Percentiles rank a stretch among this genome's conserved stretches.
Evolutionary conservation across 2,888 invertebrate species (phyloP).

Genomic region (Cinara cedri): DNA sequence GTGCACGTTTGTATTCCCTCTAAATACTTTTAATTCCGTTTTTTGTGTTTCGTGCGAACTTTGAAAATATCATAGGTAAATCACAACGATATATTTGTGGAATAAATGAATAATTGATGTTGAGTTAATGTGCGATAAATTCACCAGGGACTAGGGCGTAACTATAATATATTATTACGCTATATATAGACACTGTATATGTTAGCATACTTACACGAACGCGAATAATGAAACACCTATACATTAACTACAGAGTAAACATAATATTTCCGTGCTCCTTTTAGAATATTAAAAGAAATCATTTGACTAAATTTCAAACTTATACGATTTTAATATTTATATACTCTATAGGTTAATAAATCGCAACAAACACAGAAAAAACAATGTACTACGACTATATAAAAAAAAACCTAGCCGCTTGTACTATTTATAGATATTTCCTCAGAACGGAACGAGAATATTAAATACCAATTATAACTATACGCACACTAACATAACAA

Average conservation of each 20-base stretch:
- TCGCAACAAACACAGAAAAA: background rate
- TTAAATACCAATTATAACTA: background rate
- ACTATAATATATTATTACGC: too few relatives aligned
- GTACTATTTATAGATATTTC: background rate
- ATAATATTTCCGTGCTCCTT: background rate
- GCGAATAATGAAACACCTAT: too few relatives aligned
- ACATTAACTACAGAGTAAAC: background rate
- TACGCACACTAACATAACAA: too few relatives aligned
- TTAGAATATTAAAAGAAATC: background rate
- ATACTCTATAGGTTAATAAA: background rate
- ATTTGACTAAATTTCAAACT: background rate
- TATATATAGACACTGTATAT: too few relatives aligned
- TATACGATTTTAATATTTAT: background rate
- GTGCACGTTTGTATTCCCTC: too few relatives aligned
- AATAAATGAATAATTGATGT: too few relatives aligned
- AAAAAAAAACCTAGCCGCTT: background rate
- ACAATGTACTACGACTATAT: background rate
- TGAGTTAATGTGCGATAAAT: too few relatives aligned
- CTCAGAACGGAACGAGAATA: background rate
- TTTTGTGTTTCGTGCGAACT: too few relatives aligned
- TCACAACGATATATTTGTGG: too few relatives aligned
- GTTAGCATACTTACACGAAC: background rate
- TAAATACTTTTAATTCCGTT: too few relatives aligned
- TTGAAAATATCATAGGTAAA: too few relatives aligned
- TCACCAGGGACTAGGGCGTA: too few relatives aligned